Conservation (phyloP, 2,797 vertebrate genomes). For the Muscicapa striata region DNA sequence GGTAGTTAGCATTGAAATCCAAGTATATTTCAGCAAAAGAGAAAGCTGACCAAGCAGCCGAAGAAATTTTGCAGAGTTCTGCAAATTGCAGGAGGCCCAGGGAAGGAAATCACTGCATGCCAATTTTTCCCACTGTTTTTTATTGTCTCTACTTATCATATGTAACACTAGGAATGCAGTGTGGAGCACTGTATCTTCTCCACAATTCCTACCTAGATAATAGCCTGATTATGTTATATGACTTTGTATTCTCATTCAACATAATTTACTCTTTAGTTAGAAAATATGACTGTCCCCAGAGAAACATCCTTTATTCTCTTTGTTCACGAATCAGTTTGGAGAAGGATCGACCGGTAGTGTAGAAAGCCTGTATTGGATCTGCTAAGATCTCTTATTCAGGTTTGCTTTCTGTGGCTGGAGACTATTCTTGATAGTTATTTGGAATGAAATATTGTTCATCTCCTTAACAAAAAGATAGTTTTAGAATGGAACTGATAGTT, state of each 20-base stretch:
- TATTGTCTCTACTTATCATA: slow-evolving; percentile 45
- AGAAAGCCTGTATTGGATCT: slow-evolving; percentile 65
- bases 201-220: slow-evolving; percentile 14
- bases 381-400: slow-evolving; percentile 63
- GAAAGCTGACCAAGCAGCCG: slow-evolving; percentile 52
- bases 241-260: slow-evolving; percentile 45
- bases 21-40: slow-evolving; percentile 48
- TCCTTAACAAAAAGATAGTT: slow-evolving; percentile 38
- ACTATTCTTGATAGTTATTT: slow-evolving; percentile 66
- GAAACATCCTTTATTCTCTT: slow-evolving; percentile 68
- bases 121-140: slow-evolving; percentile 46
- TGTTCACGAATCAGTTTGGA: slow-evolving; percentile 68
- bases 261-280: slow-evolving; percentile 59
- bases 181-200: not conserved
- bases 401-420: slow-evolving; percentile 65
- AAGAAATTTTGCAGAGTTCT: slow-evolving; percentile 60
- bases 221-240: slow-evolving; percentile 44
- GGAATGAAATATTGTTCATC: slow-evolving; percentile 61
- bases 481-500: not conserved
- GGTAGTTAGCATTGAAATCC: slow-evolving; percentile 43
- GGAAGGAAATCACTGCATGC: slow-evolving; percentile 35
- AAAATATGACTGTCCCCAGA: slow-evolving; percentile 60
- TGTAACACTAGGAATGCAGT: not conserved
- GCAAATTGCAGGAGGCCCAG: slow-evolving; percentile 47
- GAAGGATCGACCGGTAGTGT: slow-evolving; percentile 41